phyloP scores from a whole-genome alignment of 2,797 vertebrate species.

The Sebastes hubbsi region DNA sequence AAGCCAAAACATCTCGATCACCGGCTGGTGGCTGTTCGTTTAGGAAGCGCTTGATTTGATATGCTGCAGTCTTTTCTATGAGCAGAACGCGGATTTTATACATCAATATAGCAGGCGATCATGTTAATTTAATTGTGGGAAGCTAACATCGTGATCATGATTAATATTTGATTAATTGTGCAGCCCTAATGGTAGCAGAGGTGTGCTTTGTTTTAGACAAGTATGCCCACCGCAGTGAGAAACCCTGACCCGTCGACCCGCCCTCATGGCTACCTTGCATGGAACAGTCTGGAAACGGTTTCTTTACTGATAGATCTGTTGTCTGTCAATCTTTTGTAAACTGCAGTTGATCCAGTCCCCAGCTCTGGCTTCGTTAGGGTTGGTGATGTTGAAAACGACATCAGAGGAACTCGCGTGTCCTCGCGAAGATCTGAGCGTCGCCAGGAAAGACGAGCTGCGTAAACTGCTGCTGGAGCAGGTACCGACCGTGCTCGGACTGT shows the following conservation, averaged over 20 bases:
- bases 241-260: neutral
- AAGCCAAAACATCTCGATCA: too few relatives aligned
- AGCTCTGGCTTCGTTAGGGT: slow-evolving; percentile 89
- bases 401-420: slow-evolving; percentile 98
- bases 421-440: slow-evolving; percentile 94
- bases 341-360: slow-evolving; percentile 94
- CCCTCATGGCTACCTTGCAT: neutral
- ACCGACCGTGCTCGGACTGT: slow-evolving; percentile 91
- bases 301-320: neutral
- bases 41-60: too few relatives aligned
- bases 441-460: slow-evolving; percentile 94
- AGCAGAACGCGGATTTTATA: too few relatives aligned
- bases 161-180: too few relatives aligned
- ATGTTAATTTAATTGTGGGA: too few relatives aligned
- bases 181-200: neutral
- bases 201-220: neutral
- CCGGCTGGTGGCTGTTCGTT: too few relatives aligned
- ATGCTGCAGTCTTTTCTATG: too few relatives aligned
- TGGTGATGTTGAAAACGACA: slow-evolving; percentile 97
- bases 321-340: slow-evolving; percentile 6
- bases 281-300: neutral
- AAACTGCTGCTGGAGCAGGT: slow-evolving; percentile 97
- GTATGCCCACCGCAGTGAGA: neutral
- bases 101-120: too few relatives aligned
- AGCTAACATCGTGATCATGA: too few relatives aligned